Evolutionary conservation across 92 coral and sea anemone genomes (phyloP).

Genomic region (Bergia sp.): DNA sequence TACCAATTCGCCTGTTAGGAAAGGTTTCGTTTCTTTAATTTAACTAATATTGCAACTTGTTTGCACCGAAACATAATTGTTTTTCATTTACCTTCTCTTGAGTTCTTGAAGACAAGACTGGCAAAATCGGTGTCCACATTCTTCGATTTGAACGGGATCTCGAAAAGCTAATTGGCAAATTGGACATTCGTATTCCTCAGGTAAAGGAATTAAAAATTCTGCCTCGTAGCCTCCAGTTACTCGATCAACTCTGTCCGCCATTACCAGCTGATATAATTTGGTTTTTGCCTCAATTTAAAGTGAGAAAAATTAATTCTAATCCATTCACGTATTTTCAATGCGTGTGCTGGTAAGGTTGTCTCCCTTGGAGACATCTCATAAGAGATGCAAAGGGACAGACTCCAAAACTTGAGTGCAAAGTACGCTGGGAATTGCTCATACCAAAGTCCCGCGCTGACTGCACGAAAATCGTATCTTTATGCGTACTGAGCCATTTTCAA

Average conservation of each 20-base stretch:
- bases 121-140: conserved; percentile 97
- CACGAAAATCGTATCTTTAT: background rate
- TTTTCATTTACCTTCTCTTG: conserved; percentile 72
- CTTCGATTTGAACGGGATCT: conserved; percentile 97
- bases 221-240: conserved; percentile 97
- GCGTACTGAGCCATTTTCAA: background rate
- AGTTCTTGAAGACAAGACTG: conserved; percentile 96
- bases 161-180: conserved; percentile 98
- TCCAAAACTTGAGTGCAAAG: background rate
- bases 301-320: background rate
- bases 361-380: background rate
- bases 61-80: background rate
- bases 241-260: conserved; percentile 97
- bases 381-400: background rate
- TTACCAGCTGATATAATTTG: conserved; percentile 24
- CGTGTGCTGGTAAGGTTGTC: background rate
- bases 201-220: conserved; percentile 82
- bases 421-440: background rate
- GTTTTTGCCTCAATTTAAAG: background rate
- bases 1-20: background rate
- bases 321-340: conserved; percentile 3
- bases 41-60: background rate
- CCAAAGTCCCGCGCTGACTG: background rate
- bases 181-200: conserved; percentile 97
- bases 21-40: background rate